A percentile compares a stretch with the other conserved stretches of the same genome.
These are phyloP conservation scores for Apamea epomidion DNA, from an alignment of 2,888 invertebrate species.

Conservation along the genomic window DNA sequence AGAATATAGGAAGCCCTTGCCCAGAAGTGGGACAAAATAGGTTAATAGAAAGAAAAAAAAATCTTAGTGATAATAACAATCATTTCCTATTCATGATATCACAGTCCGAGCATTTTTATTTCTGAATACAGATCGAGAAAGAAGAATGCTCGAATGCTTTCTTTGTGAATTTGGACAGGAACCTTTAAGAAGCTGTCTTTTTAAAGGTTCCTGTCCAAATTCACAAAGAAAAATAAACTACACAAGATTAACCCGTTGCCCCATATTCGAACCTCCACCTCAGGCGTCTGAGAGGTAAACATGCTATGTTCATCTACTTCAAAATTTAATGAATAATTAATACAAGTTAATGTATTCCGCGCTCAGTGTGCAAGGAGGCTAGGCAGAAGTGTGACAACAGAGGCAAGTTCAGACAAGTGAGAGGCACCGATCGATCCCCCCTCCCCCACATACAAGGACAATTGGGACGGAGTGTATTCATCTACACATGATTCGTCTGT, in stretches of 20 bases:
- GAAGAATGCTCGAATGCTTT: too few species aligned
- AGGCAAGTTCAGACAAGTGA: constrained; percentile 2
- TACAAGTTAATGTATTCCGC: constrained; percentile 27
- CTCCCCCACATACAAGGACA: background rate
- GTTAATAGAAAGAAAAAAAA: too few species aligned
- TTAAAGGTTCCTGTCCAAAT: background rate
- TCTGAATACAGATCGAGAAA: too few species aligned
- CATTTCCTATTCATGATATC: background rate
- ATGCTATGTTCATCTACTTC: constrained; percentile 3
- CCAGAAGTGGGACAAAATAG: too few species aligned
- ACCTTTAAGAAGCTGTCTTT: too few species aligned
- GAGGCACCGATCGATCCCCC: constrained; percentile 33
- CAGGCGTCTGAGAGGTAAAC: background rate
- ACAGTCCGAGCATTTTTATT: background rate
- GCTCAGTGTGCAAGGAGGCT: background rate
- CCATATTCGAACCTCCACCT: background rate
- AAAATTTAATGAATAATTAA: constrained; percentile 43
- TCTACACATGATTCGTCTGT: background rate
- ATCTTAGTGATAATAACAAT: background rate
- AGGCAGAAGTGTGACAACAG: constrained; percentile 9
- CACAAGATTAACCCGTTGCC: background rate
- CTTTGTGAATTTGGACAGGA: too few species aligned
- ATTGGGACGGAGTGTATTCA: background rate
- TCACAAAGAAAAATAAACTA: background rate
- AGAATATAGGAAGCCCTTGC: too few species aligned